Evolutionary conservation across 2,797 vertebrate genomes (phyloP).

Genomic region (Mus caroli): DNA sequence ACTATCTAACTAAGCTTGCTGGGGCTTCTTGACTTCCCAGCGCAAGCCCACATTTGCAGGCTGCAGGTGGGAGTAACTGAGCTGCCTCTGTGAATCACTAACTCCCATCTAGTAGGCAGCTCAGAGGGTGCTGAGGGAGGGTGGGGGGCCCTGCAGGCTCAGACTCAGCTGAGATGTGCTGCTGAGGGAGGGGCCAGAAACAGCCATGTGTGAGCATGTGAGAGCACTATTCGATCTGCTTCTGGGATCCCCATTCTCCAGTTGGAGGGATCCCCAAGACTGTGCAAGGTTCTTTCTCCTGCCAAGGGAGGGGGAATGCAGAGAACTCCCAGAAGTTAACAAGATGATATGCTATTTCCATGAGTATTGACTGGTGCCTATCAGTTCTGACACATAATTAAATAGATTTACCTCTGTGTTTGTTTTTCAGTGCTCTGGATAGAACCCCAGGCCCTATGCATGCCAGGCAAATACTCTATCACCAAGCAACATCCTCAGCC

Average conservation of each 20-base stretch:
- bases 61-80: not conserved
- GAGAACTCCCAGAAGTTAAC: not conserved
- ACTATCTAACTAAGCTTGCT: constrained; percentile 78
- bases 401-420: not conserved
- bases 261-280: not conserved
- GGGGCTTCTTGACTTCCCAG: constrained; percentile 52
- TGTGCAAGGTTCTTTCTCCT: not conserved
- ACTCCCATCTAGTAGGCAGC: not conserved
- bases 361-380: not conserved
- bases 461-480: not conserved
- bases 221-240: not conserved
- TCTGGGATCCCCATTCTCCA: not conserved
- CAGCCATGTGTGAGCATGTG: not conserved
- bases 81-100: constrained; percentile 31
- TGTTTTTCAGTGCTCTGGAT: not conserved
- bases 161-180: not conserved
- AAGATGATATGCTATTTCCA: not conserved
- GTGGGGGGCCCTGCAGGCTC: not conserved
- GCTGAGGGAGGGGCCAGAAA: not conserved
- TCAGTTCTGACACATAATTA: not conserved
- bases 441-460: not conserved
- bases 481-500: not conserved
- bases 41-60: constrained; percentile 53
- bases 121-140: not conserved
- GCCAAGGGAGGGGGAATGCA: not conserved